phyloP scores from a whole-genome alignment of 1,140 invertebrate species.

The Caenorhabditis inopinata region DNA sequence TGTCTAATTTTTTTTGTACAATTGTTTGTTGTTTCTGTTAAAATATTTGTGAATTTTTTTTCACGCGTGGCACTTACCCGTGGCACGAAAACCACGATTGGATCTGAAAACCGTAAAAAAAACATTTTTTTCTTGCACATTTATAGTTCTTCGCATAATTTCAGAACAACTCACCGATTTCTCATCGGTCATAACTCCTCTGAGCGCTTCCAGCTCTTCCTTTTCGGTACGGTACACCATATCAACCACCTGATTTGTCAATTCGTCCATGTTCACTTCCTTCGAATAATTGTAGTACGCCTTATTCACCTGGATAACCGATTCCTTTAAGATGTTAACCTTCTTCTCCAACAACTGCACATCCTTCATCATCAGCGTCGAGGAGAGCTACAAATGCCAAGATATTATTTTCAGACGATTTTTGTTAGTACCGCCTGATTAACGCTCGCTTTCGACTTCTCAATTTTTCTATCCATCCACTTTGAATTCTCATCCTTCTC shows the following conservation, averaged over 20 bases:
- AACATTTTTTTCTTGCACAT: no score
- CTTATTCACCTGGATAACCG: background rate
- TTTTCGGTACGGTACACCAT: background rate
- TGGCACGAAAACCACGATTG: no score
- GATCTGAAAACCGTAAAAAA: no score
- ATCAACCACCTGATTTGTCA: background rate
- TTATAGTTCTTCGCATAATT: background rate
- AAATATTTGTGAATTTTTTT: no score
- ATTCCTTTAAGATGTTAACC: conserved; percentile 22
- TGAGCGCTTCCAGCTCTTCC: background rate
- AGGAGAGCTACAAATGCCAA: background rate
- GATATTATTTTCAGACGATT: no score
- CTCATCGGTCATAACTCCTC: background rate
- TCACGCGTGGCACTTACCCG: no score
- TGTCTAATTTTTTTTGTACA: no score
- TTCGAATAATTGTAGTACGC: background rate
- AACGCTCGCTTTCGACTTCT: background rate
- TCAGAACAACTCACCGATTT: background rate
- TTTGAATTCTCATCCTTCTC: background rate
- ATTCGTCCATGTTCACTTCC: background rate
- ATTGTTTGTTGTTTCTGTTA: no score
- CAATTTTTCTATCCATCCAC: background rate
- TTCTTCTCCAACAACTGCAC: background rate
- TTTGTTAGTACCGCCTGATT: background rate
- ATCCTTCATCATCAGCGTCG: background rate